These are phyloP conservation scores for Aporrectodea caliginosa DNA, from an alignment of 1,140 invertebrate genomes.

Conservation along the genomic window DNA sequence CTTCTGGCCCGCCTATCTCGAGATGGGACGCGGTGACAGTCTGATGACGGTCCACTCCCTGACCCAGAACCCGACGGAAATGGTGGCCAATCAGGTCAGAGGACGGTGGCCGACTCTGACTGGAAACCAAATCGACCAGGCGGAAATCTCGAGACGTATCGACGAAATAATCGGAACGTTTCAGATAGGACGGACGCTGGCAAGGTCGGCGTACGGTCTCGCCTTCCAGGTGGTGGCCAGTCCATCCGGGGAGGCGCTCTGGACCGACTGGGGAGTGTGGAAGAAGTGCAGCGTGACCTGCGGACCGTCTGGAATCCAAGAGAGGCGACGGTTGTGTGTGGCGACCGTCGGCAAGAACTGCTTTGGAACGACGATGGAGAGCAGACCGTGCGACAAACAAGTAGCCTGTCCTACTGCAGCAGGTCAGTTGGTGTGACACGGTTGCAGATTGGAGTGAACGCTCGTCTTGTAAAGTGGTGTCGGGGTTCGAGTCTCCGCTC, in stretches of 20 bases:
- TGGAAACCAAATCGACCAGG: background rate
- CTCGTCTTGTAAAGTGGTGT: too few relatives aligned
- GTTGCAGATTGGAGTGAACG: too few relatives aligned
- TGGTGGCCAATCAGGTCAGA: background rate
- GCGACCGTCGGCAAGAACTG: background rate
- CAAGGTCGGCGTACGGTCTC: background rate
- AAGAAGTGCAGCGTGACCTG: background rate
- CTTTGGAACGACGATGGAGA: background rate
- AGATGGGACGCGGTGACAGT: background rate
- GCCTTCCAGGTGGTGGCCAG: background rate
- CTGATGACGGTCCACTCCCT: background rate
- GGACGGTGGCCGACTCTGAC: background rate
- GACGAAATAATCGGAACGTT: background rate
- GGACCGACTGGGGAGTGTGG: background rate
- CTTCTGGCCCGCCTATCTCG: background rate
- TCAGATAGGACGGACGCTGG: background rate
- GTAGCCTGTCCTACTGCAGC: background rate
- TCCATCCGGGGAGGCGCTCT: background rate
- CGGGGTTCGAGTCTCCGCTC: too few relatives aligned
- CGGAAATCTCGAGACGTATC: background rate
- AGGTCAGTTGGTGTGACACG: too few relatives aligned
- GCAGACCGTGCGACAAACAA: background rate
- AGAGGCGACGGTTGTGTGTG: background rate
- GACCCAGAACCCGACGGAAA: background rate
- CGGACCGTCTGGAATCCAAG: background rate